Conservation (phyloP, 1,140 invertebrate genomes). For the Bombus breviceps region DNA sequence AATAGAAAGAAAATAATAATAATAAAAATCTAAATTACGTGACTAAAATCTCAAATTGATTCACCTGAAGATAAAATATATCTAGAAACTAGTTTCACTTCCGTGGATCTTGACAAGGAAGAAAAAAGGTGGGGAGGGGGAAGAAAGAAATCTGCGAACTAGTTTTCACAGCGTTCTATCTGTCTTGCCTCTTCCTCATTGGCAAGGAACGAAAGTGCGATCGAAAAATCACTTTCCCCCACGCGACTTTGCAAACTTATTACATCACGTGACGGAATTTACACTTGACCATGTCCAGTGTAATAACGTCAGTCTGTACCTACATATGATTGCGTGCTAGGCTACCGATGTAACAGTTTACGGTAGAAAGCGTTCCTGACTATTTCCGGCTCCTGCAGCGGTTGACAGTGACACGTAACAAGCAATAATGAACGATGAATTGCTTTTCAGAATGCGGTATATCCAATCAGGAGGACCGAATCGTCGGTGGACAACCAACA, state of each 20-base stretch:
- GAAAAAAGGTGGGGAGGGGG: neutral
- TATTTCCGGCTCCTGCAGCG: neutral
- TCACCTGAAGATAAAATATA: neutral
- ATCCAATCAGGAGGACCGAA: slow-evolving; percentile 88
- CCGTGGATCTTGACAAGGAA: neutral
- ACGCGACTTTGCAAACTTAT: slow-evolving; percentile 1
- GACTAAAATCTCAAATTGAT: neutral
- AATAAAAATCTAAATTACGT: too few relatives aligned
- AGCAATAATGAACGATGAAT: slow-evolving; percentile 24
- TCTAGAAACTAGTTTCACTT: neutral
- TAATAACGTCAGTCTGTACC: slow-evolving; percentile 5
- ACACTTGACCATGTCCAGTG: slow-evolving; percentile 16
- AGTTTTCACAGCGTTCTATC: neutral
- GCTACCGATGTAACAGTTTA: slow-evolving; percentile 18
- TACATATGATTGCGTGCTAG: slow-evolving; percentile 3
- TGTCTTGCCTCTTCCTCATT: neutral
- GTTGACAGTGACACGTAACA: neutral
- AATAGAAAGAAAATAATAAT: neutral
- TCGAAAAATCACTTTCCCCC: slow-evolving; percentile 32
- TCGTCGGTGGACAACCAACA: slow-evolving; percentile 90
- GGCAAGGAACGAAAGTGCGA: neutral
- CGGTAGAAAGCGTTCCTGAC: slow-evolving; percentile 2
- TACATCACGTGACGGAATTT: slow-evolving; percentile 19
- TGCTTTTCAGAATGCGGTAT: slow-evolving; percentile 87
- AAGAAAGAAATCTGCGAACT: neutral